Evolutionary conservation across 53 echinoderm and acorn worm species (phyloP).

Genomic region (Antedon mediterranea): DNA sequence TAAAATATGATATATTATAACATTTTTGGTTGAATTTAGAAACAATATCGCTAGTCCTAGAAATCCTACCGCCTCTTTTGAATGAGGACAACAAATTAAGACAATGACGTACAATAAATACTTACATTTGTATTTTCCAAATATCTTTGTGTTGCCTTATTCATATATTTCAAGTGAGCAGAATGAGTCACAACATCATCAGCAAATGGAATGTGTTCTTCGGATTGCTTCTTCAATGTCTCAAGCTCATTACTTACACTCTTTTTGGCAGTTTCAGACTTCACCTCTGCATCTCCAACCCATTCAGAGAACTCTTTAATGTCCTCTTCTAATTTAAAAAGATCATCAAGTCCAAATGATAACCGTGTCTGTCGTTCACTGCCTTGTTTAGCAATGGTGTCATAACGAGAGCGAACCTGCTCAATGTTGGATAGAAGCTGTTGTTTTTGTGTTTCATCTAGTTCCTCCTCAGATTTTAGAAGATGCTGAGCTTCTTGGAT

Average conservation of each 20-base stretch:
- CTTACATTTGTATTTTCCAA: slow-evolving; percentile 36
- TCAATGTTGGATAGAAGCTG: slow-evolving; percentile 45
- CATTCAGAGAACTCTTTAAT: slow-evolving; percentile 60
- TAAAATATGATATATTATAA: too few relatives aligned
- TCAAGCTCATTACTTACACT: slow-evolving; percentile 54
- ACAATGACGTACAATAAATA: neutral
- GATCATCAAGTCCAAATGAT: slow-evolving; percentile 44
- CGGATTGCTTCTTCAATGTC: slow-evolving; percentile 32
- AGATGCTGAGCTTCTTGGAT: slow-evolving; percentile 77
- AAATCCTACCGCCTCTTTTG: too few relatives aligned
- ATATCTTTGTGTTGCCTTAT: slow-evolving; percentile 68
- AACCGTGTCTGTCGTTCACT: slow-evolving; percentile 54
- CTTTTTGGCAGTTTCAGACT: slow-evolving; percentile 37
- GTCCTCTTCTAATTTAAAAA: slow-evolving; percentile 61
- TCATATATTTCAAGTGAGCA: slow-evolving; percentile 78
- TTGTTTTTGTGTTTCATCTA: slow-evolving; percentile 41
- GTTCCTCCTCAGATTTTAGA: slow-evolving; percentile 53
- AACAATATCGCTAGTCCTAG: too few relatives aligned
- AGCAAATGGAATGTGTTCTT: slow-evolving; percentile 54
- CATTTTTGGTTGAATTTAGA: too few relatives aligned
- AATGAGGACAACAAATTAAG: too few relatives aligned
- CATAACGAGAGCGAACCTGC: slow-evolving; percentile 64
- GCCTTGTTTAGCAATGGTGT: slow-evolving; percentile 54
- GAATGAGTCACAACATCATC: slow-evolving; percentile 87
- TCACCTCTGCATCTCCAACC: slow-evolving; percentile 56